Conservation (phyloP, 1,140 invertebrate genomes). For the Drosophila varians region DNA sequence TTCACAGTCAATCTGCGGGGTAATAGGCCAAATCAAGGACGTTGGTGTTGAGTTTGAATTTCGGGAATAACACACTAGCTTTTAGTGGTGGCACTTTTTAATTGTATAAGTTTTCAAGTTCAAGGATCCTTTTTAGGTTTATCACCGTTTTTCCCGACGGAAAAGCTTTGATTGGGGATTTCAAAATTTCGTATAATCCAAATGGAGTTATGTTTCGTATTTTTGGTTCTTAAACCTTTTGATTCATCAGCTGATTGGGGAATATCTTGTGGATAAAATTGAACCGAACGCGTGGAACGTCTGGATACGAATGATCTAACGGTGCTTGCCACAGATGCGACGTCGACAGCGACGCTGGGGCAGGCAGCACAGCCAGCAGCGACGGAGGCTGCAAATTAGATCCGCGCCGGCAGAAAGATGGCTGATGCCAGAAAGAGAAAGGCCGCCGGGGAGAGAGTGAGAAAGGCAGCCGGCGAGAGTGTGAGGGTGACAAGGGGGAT, state of each 20-base stretch:
- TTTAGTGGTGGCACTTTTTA: background rate
- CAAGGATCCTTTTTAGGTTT: background rate
- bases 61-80: background rate
- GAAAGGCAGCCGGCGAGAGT: background rate
- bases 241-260: slow-evolving; percentile 16
- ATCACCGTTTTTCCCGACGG: slow-evolving; percentile 1
- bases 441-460: slow-evolving; percentile 1
- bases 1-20: slow-evolving; percentile 47
- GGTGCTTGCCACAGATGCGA: slow-evolving; percentile 48
- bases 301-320: slow-evolving; percentile 77
- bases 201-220: slow-evolving; percentile 8
- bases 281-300: slow-evolving; percentile 73
- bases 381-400: slow-evolving; percentile 43
- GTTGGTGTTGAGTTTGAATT: slow-evolving; percentile 6
- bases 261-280: slow-evolving; percentile 7
- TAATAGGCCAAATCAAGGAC: slow-evolving; percentile 34
- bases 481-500: background rate
- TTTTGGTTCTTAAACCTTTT: background rate
- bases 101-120: background rate
- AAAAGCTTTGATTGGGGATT: background rate
- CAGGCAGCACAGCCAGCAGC: slow-evolving; percentile 2
- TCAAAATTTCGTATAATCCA: slow-evolving; percentile 4
- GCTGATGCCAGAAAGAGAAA: slow-evolving; percentile 50
- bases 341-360: slow-evolving; percentile 40
- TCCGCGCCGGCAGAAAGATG: slow-evolving; percentile 49